Evolutionary conservation across 2,888 invertebrate species (phyloP).

Genomic region (Fragum sueziense): DNA sequence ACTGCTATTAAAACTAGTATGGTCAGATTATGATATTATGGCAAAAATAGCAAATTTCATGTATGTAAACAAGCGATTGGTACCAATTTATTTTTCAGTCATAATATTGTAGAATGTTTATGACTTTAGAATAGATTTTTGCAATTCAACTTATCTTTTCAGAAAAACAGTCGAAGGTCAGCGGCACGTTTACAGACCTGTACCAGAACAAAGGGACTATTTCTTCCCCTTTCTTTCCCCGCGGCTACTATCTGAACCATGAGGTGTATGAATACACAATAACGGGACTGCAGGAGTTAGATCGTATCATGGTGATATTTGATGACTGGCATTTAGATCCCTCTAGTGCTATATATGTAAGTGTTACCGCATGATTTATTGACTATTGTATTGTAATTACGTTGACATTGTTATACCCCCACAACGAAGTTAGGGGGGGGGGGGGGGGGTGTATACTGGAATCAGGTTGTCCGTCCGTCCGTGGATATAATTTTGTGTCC

Average conservation of each 20-base stretch:
- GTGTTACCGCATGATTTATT: too few species aligned
- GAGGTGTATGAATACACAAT: conserved; percentile 62
- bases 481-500: too few species aligned
- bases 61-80: too few species aligned
- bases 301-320: conserved; percentile 61
- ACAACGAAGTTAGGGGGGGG: too few species aligned
- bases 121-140: neutral
- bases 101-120: neutral
- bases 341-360: conserved; percentile 53
- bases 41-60: too few species aligned
- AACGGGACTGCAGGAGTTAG: conserved; percentile 35
- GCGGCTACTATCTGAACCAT: conserved; percentile 61
- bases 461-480: too few species aligned
- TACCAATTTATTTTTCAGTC: neutral
- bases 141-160: conserved; percentile 4
- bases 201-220: conserved; percentile 38
- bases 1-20: too few species aligned
- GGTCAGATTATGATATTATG: too few species aligned
- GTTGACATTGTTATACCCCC: too few species aligned
- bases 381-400: too few species aligned
- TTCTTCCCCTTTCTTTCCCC: conserved; percentile 63
- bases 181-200: conserved; percentile 24
- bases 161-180: conserved; percentile 28
- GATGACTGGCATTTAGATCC: conserved; percentile 68
- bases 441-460: too few species aligned